These are phyloP conservation scores for Molothrus aeneus DNA, from an alignment of 2,797 vertebrate species.

Conservation along the genomic window DNA sequence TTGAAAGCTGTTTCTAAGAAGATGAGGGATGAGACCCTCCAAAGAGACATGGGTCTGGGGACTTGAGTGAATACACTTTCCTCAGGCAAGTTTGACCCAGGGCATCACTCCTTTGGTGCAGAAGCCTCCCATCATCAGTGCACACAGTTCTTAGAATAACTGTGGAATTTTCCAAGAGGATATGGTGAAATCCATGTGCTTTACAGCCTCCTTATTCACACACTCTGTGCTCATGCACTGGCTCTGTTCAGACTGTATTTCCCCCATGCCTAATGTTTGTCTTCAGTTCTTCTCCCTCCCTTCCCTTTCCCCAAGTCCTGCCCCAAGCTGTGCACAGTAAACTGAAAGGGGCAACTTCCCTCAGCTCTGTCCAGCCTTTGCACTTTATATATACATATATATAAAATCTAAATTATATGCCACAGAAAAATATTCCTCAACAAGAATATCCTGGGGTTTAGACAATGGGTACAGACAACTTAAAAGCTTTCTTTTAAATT, in stretches of 20 bases:
- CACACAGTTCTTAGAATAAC: neutral
- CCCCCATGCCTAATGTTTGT: neutral
- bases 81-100: neutral
- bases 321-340: neutral
- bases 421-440: neutral
- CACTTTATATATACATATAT: neutral
- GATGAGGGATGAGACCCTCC: neutral
- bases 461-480: neutral
- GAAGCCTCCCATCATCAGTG: neutral
- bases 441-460: neutral
- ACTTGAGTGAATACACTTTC: neutral
- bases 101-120: neutral
- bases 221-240: neutral
- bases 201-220: neutral
- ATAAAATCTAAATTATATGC: neutral
- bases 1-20: neutral
- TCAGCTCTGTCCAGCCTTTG: neutral
- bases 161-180: neutral
- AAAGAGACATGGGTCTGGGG: neutral
- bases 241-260: neutral
- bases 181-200: neutral
- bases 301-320: neutral
- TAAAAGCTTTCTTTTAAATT: neutral
- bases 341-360: neutral
- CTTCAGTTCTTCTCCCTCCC: neutral